Percentiles rank a stretch among this genome's conserved stretches.
Conservation (phyloP, 2,888 invertebrate species). For the Neria commutata region DNA sequence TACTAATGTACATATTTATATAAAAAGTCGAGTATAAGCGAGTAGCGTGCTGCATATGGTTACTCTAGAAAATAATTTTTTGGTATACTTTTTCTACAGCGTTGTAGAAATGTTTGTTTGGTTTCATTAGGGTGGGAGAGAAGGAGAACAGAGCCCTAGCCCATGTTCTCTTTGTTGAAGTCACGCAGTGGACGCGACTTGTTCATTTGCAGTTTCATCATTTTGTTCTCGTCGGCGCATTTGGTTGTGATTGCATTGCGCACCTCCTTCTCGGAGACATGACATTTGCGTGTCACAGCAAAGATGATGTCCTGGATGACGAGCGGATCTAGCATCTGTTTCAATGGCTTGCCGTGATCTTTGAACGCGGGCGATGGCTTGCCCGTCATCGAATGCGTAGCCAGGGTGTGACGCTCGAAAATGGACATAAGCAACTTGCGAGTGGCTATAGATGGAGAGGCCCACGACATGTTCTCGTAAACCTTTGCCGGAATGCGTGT, state of each 20-base stretch:
- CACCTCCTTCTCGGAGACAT: slow-evolving; percentile 66
- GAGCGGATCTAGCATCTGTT: slow-evolving; percentile 62
- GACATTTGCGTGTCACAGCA: slow-evolving; percentile 65
- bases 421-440: slow-evolving; percentile 65
- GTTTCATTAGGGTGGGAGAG: too few species aligned
- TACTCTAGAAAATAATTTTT: too few species aligned
- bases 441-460: slow-evolving; percentile 65
- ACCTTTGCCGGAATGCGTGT: slow-evolving; percentile 60
- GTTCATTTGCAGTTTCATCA: slow-evolving; percentile 62
- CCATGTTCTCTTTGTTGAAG: slow-evolving; percentile 44
- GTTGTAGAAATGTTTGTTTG: not conserved
- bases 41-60: too few species aligned
- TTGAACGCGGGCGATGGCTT: slow-evolving; percentile 66
- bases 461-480: slow-evolving; percentile 65
- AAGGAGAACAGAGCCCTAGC: too few species aligned
- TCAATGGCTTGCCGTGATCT: slow-evolving; percentile 54
- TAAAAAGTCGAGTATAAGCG: not conserved
- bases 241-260: slow-evolving; percentile 69
- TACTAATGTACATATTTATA: not conserved
- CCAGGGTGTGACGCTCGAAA: slow-evolving; percentile 66
- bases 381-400: slow-evolving; percentile 69
- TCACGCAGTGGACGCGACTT: slow-evolving; percentile 35
- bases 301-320: slow-evolving; percentile 67
- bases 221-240: slow-evolving; percentile 70
- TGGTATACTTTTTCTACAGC: too few species aligned